A percentile compares a stretch with the other conserved stretches of the same genome.
Evolutionary conservation across 1,140 invertebrate genomes (phyloP).

Genomic region (Calliopsis andreniformis): DNA sequence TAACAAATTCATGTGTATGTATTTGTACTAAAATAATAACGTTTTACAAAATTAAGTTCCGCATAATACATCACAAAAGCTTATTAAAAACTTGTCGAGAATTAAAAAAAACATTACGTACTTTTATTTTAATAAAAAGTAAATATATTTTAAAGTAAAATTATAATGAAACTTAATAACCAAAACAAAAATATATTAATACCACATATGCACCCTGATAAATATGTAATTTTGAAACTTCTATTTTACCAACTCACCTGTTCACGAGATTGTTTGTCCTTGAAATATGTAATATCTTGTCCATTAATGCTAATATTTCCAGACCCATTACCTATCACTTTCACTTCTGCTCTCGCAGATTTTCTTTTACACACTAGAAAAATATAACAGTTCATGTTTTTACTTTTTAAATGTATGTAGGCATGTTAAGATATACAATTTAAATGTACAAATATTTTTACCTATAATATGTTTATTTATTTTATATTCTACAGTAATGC

Average conservation of each 20-base stretch:
- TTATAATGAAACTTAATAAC: neutral
- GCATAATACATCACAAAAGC: no score
- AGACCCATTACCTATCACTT: slow-evolving; percentile 87
- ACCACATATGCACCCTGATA: no score
- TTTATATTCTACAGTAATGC: neutral
- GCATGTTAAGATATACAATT: no score
- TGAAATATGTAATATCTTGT: slow-evolving; percentile 89
- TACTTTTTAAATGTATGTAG: no score
- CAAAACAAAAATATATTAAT: neutral
- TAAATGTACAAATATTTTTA: no score
- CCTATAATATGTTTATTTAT: no score
- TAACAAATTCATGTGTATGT: no score
- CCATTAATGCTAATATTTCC: slow-evolving; percentile 93
- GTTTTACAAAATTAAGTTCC: no score
- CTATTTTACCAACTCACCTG: slow-evolving; percentile 83
- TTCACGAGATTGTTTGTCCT: slow-evolving; percentile 86
- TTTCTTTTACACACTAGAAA: slow-evolving; percentile 88
- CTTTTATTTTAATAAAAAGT: neutral
- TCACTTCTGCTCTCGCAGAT: slow-evolving; percentile 85
- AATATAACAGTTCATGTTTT: slow-evolving; percentile 34
- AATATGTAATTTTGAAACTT: no score
- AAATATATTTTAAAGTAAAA: neutral
- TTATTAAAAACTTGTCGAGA: neutral
- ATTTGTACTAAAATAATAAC: neutral
- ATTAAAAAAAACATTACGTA: neutral